A percentile compares a stretch with the other conserved stretches of the same genome.
These are phyloP conservation scores for Toxotes lorentzi DNA, from an alignment of 2,797 vertebrate species.

Conservation along the genomic window DNA sequence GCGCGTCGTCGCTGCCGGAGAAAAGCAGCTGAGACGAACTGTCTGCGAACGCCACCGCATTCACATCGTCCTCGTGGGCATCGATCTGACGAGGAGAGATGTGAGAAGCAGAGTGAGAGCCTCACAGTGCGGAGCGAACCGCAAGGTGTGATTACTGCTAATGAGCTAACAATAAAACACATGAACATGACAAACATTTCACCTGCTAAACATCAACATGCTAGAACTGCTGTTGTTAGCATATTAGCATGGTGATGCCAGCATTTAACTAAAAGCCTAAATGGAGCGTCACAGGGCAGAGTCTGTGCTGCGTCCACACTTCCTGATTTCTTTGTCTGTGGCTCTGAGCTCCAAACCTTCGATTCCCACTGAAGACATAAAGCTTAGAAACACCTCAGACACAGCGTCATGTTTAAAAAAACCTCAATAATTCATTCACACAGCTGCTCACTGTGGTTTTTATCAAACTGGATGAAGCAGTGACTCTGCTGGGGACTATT, in stretches of 20 bases:
- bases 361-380: too few species aligned
- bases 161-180: not conserved
- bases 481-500: not conserved
- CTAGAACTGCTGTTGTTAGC: not conserved
- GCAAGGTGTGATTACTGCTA: not conserved
- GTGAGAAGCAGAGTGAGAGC: conserved; percentile 20
- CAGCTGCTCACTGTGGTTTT: too few species aligned
- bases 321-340: too few species aligned
- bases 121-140: not conserved
- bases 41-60: conserved; percentile 93
- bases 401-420: not conserved
- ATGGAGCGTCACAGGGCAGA: not conserved
- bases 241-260: not conserved
- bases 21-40: conserved; percentile 93
- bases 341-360: not conserved
- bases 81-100: conserved; percentile 84
- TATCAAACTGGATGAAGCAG: not conserved
- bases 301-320: too few species aligned
- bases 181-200: not conserved
- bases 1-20: conserved; percentile 93
- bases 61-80: conserved; percentile 95
- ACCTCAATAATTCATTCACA: too few species aligned
- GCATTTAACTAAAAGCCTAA: too few species aligned
- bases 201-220: not conserved
- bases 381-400: not conserved